Conservation (phyloP, 2,888 invertebrate genomes). For the Eugnorisma glareosa region DNA sequence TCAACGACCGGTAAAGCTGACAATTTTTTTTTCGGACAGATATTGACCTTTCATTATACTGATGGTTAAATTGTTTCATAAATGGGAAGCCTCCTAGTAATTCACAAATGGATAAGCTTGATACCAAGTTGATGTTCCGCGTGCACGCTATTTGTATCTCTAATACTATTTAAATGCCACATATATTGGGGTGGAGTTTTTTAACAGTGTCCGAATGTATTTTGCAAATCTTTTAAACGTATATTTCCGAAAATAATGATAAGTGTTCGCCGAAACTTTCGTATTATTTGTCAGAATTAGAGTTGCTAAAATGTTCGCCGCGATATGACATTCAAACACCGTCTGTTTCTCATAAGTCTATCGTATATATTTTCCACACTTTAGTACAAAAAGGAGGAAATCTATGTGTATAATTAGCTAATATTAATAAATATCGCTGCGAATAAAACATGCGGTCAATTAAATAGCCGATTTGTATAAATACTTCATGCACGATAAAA, state of each 20-base stretch:
- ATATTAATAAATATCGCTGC: constrained; percentile 5
- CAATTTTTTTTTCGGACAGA: constrained; percentile 17
- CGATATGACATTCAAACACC: not conserved
- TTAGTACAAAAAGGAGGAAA: constrained; percentile 7
- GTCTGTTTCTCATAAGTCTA: not conserved
- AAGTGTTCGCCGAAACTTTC: constrained; percentile 57
- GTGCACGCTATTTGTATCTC: constrained; percentile 50
- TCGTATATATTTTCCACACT: constrained; percentile 4
- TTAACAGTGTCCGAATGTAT: not conserved
- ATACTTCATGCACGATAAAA: constrained; percentile 34
- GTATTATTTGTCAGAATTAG: constrained; percentile 49
- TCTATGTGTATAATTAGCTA: constrained; percentile 30
- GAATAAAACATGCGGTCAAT: constrained; percentile 18
- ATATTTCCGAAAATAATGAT: constrained; percentile 32
- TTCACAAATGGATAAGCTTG: constrained; percentile 46
- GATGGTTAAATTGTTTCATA: constrained; percentile 65
- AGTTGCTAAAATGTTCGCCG: constrained; percentile 12
- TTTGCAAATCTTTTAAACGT: constrained; percentile 27
- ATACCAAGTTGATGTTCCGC: constrained; percentile 37
- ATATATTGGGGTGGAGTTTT: constrained; percentile 16
- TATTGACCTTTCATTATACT: constrained; percentile 56
- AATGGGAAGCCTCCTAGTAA: constrained; percentile 58
- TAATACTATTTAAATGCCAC: constrained; percentile 29
- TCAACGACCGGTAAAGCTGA: constrained; percentile 35
- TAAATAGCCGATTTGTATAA: constrained; percentile 37